Evolutionary conservation across 2,797 vertebrate species (phyloP), one percentile per base, ranked within the genome.

Genomic region (Neopelma chrysocephalum): DNA sequence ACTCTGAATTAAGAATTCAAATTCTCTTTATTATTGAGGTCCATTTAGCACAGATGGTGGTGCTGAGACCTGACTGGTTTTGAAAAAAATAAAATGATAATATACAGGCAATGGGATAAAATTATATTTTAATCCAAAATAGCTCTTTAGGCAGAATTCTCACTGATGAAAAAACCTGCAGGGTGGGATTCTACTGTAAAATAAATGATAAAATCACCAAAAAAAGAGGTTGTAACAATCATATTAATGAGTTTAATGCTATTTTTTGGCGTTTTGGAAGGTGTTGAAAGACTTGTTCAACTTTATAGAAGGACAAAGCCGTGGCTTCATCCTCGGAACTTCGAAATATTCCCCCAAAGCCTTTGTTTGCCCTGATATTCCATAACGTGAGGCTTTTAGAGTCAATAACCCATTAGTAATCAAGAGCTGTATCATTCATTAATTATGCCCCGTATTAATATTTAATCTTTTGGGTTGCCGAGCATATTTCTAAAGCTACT

Each of bases 341-440:
- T 90, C 51, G 68, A 92, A 94, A 97, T 97, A 94, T 96, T 97
- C 96, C 95, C 97, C 97, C 96, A 98, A 98, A 98, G 98, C 96
- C 82, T 96, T 98, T 97, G 97, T 98, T 98, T 97, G 97, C 96
- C 97, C 97, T 97, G 95, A 98, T 98, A 98, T 98, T 98, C 97
- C 97, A 97, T 98, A 97, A 98, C 96, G 97, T 98, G 97, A 95
- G 96, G 98, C 98, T 98, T 98, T 98, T 97, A 98, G 97, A 98
- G 97, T 98, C 98, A 97, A 98, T 98, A 98, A 98, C 94, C 98
- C 98, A 98, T 98, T 98, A 98, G 98, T 98, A 98, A 98, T 98
- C 97, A 98, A 98, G 98, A 96, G 95, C 97, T 97, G 97, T 97
- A 98, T 98, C 96, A 98, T 98, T 98, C 98, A 98, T 98, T 98